phyloP scores from a whole-genome alignment of 35 echinoderm and acorn worm genomes.

The Amphiura filiformis region DNA sequence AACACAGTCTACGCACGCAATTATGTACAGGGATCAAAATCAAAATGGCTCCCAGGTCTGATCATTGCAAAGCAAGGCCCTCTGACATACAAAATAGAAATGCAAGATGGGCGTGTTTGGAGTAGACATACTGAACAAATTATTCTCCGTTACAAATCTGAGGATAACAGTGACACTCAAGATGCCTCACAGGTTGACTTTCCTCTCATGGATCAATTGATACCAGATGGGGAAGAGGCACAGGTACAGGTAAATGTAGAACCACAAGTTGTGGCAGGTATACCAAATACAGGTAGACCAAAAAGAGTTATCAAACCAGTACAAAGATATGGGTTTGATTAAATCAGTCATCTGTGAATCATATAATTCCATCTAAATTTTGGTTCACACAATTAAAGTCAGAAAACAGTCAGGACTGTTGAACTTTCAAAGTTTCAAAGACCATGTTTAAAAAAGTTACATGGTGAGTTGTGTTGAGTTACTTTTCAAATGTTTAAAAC shows the following conservation, averaged over 20 bases:
- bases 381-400: neutral
- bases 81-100: neutral
- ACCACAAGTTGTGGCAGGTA: neutral
- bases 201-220: neutral
- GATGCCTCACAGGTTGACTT: neutral
- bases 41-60: slow-evolving; percentile 28
- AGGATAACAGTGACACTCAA: neutral
- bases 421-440: neutral
- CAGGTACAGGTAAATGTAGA: neutral
- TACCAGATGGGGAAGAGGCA: neutral
- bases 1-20: slow-evolving; percentile 39
- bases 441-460: neutral
- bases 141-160: neutral
- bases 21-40: neutral
- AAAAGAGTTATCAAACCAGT: neutral
- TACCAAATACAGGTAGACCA: neutral
- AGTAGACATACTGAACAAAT: slow-evolving; percentile 5
- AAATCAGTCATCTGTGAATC: neutral
- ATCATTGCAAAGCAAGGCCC: slow-evolving; percentile 19
- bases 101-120: neutral
- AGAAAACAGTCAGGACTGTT: neutral
- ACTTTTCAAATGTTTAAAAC: neutral
- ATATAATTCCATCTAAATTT: neutral
- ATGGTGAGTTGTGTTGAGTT: neutral
- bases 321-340: neutral